Conservation (phyloP, 2,888 invertebrate genomes). For the Ellobium chinense region DNA sequence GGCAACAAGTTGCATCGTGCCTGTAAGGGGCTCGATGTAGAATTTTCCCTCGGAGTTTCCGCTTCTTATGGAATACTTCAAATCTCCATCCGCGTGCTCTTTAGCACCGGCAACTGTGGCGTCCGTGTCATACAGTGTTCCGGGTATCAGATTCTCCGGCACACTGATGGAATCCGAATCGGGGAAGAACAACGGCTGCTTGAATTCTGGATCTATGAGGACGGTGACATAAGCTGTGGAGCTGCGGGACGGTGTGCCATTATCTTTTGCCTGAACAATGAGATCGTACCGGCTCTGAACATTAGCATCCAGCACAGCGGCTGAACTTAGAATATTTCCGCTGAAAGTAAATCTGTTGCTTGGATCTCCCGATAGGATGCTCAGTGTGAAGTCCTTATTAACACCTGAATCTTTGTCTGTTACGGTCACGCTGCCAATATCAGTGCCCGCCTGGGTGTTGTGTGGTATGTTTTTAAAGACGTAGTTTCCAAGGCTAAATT, state of each 20-base stretch:
- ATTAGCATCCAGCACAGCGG: constrained; percentile 2
- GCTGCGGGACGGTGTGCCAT: constrained; percentile 54
- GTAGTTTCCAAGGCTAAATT: constrained; percentile 46
- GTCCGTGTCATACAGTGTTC: constrained; percentile 21
- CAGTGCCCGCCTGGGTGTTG: constrained; percentile 33
- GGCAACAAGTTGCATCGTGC: constrained; percentile 53
- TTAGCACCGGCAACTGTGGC: constrained; percentile 17
- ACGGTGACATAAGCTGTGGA: constrained; percentile 50
- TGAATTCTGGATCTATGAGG: constrained; percentile 3
- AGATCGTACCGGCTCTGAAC: constrained; percentile 1
- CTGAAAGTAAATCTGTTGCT: neutral
- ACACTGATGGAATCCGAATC: neutral
- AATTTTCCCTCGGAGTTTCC: constrained; percentile 59
- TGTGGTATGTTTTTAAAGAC: constrained; percentile 42
- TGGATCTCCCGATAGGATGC: constrained; percentile 46
- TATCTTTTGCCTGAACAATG: constrained; percentile 53
- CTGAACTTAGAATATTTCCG: neutral
- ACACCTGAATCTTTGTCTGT: constrained; percentile 53
- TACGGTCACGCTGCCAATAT: constrained; percentile 42
- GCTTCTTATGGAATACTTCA: constrained; percentile 56
- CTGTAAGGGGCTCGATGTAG: constrained; percentile 56
- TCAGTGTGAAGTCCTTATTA: constrained; percentile 60
- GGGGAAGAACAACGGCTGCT: neutral
- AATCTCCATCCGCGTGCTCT: constrained; percentile 34
- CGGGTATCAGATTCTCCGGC: constrained; percentile 9